Percentiles rank a stretch among this genome's conserved stretches.
Conservation (phyloP, 2,113 vertebrate species). For the Mesocricetus auratus region DNA sequence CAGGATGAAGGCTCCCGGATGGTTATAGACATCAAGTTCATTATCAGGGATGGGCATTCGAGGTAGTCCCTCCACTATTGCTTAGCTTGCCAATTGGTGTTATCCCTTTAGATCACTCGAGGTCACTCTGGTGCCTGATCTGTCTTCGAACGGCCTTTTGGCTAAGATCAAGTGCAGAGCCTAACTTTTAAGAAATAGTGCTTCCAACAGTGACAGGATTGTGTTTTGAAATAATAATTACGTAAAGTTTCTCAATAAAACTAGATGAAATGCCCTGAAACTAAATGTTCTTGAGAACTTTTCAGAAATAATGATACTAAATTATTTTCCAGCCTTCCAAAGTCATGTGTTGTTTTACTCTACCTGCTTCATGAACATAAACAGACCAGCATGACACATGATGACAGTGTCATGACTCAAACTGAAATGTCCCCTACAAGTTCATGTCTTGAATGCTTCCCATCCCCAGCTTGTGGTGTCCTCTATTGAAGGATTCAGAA, state of each 20-base stretch:
- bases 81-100: no score
- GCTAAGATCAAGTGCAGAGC: no score
- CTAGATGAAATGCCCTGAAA: conserved; percentile 23
- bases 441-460: background rate
- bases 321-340: background rate
- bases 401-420: background rate
- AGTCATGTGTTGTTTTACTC: background rate
- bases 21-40: no score
- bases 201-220: background rate
- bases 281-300: background rate
- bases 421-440: background rate
- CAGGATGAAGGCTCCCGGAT: no score
- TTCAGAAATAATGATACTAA: background rate
- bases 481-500: background rate
- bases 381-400: background rate
- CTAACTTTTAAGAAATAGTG: background rate
- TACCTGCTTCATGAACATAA: background rate
- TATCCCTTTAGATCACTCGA: no score
- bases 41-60: no score
- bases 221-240: conserved; percentile 39
- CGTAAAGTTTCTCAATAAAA: background rate
- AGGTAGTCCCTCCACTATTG: no score
- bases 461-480: background rate
- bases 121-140: no score
- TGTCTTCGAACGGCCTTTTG: no score